Evolutionary conservation across 2,888 invertebrate species (phyloP), one percentile per base, ranked within the genome.

Genomic region (Belgica antarctica): DNA sequence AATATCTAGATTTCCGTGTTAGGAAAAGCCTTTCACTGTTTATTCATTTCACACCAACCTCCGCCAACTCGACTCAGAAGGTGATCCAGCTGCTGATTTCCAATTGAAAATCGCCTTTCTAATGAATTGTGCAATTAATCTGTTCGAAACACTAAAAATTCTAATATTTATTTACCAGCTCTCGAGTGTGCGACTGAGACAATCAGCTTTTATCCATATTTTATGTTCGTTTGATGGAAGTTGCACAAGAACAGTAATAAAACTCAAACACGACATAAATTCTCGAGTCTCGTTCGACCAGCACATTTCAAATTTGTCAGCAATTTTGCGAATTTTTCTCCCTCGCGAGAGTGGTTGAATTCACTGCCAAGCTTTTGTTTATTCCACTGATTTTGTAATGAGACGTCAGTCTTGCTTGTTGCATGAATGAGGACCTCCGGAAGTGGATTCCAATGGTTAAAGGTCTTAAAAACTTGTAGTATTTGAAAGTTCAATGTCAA

Each of bases 191-290:
- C n/a, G n/a, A n/a, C n/a, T n/a, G 31, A 31, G 31, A n/a, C 31
- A 10, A 31, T 7, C 31, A 31, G 31, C 31, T 10, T 31, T 31
- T 10, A 10, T 31, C 31, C 4, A 10, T 46, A 10, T 46, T 46
- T 46, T 10, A 10, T 46, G 46, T 46, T 46, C n/a, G 34, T 46
- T 12, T n/a, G 17, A n/a, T 46, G 46, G n/a, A 46, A 46, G 12
- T 46, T 10, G 4, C 46, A 46, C 12, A 15, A 46, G 12, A 46
- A 46, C 4, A n/a, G 46, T 15, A 46, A 46, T 46, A 46, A 46
- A 46, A 46, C 4, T 46, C n/a, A 46, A 15, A 46, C 46, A 46
- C 46, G 46, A 46, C 46, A 46, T 46, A 46, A 46, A 46, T 46
- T 46, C 15, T 10, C 46, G 3, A n/a, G 46, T 3, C 46, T 46